These are phyloP conservation scores for Narcine bancroftii DNA, from an alignment of 2,113 vertebrate genomes.

Conservation along the genomic window DNA sequence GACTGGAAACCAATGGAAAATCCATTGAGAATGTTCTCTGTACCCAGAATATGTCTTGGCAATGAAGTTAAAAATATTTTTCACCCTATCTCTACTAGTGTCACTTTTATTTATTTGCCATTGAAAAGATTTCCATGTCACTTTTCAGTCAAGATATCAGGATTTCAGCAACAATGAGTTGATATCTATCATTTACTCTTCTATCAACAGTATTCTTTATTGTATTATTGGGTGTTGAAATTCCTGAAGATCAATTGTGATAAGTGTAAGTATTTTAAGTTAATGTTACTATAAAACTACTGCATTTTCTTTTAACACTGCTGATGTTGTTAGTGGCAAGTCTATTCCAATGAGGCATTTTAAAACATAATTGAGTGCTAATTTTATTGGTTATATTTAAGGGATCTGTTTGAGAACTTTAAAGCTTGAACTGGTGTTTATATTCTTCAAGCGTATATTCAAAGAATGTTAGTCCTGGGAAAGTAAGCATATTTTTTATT, in stretches of 20 bases:
- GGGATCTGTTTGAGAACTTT: background rate
- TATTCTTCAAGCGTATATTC: background rate
- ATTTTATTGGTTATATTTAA: constrained; percentile 9
- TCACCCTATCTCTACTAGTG: background rate
- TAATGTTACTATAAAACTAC: background rate
- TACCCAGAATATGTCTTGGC: background rate
- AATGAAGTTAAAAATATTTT: background rate
- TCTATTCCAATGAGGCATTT: background rate
- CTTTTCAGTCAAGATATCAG: background rate
- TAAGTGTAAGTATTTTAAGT: background rate
- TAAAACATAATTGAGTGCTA: constrained; percentile 9
- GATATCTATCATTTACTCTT: background rate
- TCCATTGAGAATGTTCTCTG: background rate
- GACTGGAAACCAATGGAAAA: background rate
- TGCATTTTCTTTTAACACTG: background rate
- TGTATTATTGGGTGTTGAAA: background rate
- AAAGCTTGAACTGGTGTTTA: background rate
- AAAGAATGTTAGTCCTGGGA: background rate
- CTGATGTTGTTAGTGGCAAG: background rate
- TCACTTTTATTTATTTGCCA: background rate
- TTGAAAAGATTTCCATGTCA: background rate
- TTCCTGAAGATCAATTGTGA: background rate
- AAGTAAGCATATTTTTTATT: background rate
- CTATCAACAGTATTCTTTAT: background rate
- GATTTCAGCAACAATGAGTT: background rate